These are phyloP conservation scores for Coptodon bakossiorum DNA, from an alignment of 2,113 vertebrate species.

Conservation along the genomic window DNA sequence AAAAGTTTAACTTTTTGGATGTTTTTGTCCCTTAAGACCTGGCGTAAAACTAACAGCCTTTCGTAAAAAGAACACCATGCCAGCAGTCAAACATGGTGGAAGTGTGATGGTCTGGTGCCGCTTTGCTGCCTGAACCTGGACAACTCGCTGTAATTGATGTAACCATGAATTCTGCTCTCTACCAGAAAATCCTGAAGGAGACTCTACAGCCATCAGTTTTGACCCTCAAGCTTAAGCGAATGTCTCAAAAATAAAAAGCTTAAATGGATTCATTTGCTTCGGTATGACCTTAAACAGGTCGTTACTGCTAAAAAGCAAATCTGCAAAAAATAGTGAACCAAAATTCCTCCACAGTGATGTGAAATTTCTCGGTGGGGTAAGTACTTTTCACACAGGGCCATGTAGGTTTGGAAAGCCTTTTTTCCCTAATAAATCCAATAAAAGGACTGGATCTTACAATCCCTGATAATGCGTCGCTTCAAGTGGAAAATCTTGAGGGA, in stretches of 20 bases:
- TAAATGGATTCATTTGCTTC: no score
- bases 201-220: no score
- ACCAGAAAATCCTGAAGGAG: no score
- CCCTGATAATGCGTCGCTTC: neutral
- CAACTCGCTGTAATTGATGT: no score
- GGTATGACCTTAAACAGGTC: neutral
- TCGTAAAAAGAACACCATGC: neutral
- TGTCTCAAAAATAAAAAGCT: no score
- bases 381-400: neutral
- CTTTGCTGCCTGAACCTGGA: neutral
- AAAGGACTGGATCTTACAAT: neutral
- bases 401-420: neutral
- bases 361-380: neutral
- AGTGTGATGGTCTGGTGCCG: neutral
- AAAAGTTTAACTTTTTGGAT: neutral
- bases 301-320: accelerated
- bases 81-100: neutral
- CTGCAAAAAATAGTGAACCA: neutral
- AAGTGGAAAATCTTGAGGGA: neutral
- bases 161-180: no score
- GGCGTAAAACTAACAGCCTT: neutral
- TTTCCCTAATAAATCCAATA: neutral
- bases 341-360: neutral
- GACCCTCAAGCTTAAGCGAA: no score
- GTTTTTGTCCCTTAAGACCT: neutral